Base-by-base conservation (phyloP, 2,113 vertebrate genomes). In the Pteruthius melanotis region DNA sequence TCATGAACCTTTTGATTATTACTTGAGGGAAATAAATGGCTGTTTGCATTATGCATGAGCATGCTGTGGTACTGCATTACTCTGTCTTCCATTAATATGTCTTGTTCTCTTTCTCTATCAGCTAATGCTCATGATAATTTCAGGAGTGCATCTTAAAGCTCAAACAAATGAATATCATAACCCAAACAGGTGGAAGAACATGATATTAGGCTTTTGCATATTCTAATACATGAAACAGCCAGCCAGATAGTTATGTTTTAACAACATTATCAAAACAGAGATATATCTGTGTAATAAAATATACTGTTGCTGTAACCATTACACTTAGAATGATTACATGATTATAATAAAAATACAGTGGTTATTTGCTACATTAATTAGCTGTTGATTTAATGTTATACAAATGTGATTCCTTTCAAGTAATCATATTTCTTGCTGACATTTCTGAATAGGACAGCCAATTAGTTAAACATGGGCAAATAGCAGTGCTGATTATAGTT, bases 341-440 rank as follows among this genome's bases (percentile, higher is more conserved):
- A 86, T 93, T 91, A 37, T 66, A 95, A 94, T 87, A 75, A 90
- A 94, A 95, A 90, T 85, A 42, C 8, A 15, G 33, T 85, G 37
- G 33, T 87, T 95, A 92, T 92, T 96, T 96, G 93, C 85, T 78
- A 52, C 60, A 44, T 96, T 97, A 93, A 95, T 96, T 94, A 94
- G 52, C 52, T 90, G 79, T 78, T 96, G 87, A 95, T 94, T 91
- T 94, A 95, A 66, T 88, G 83, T 74, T 90, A 52, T 40, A 95
- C n/a, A 83, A 94, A 92, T 90, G 56, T 83, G 60, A 49, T 96
- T 93, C 68, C 61, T 80, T 87, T 96, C 52, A 86, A 93, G 76
- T 83, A 88, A 93, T 90, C 85, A 10, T 95, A 93, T 94, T 93
- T 95, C 78, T 92, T 83, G 56, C 47, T 92, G 79, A 42, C 83